Evolutionary conservation across 1,140 invertebrate species (phyloP), one percentile per base, ranked within the genome.

Genomic region (Drosophila parvula): DNA sequence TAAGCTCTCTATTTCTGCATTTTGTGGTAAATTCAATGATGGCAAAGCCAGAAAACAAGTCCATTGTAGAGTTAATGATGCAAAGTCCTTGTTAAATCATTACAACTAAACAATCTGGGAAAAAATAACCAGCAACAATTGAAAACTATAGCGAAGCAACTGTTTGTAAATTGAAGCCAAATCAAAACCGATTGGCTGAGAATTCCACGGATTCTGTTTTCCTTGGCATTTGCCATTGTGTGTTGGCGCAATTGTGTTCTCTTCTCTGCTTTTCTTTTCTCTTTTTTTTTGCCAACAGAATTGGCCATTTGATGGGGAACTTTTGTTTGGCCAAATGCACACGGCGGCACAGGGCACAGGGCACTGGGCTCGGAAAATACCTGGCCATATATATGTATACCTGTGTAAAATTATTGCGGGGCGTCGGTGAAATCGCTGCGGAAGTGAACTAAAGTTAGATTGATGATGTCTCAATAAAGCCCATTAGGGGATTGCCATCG

Each of bases 401-500:
- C 18, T 10, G 6, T 55, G 51, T 55, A 55, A 55, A 55, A 55
- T 55, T 38, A 67, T 63, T 22, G 47, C 43, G 7, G n/a, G 38
- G 41, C 40, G 11, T 34, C 4, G 44, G 27, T 16, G 41, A 44
- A 68, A 50, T 65, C 60, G 53, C 41, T 47, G 36, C 63, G 71
- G 70, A 60, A 53, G 55, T 50, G 32, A 47, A 56, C 61, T 50
- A 76, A 74, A 76, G 40, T 58, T 77, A 60, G 50, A 69, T 78
- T 61, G 50, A 78, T 78, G 58, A 78, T 78, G 75, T 71, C 57
- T 71, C 56, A 78, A 76, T 67, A 76, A 67, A 76, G 18, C 53
- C 47, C 55, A 76, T 77, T 77, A 56, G 55, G 51, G 59, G 53
- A 63, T 78, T 64, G 55, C 69, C 69, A 68, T 81, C 62, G 74